Base-by-base conservation (phyloP, 2,113 vertebrate species). In the Rhinopithecus roxellana region DNA sequence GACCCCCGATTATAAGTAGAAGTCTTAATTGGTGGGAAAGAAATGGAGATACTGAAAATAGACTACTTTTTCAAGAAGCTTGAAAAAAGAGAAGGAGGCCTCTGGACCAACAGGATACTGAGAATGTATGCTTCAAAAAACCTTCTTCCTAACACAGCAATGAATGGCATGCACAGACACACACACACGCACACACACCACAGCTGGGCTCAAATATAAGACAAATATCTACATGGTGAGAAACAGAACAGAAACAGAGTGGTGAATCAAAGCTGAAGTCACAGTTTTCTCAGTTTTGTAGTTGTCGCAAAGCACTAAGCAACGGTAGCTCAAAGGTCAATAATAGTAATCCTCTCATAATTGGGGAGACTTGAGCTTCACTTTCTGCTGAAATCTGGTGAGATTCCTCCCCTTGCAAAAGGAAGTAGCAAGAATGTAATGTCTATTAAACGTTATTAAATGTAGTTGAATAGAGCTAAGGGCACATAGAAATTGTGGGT, bases 221-320 rank as follows among this genome's bases (percentile, higher is more conserved):
- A 59, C 8, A 43, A 8, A 10, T 20, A 32, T 48, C 59, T 8
- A 25, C 27, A 17, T 40, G 45, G 2, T 74, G 52, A 94, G 22
- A 93, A 96, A 69, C 30, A 40, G 61, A 93, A 59, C 14, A 89
- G 55, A 72, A 90, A 75, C 11, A 27, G 14, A 81, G 27, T 17
- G 12, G 61, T 3, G 5, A 83, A 4, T 25, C 23, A 40, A 92
- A 16, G 32, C 45, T 55, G 7, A 86, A 38, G 64, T 64, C 38
- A 17, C 13, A 25, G 3, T 25, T 75, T 81, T 69, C 38, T 59
- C 18, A 9, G 11, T 43, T 84, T 57, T 78, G 8, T 6, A 69
- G 9, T 35, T 77, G 35, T 64, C 27, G 8, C 23, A 85, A 82
- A 85, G 30, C 9, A 45, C 22, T 80, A 25, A 84, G 57, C 22